Conservation (phyloP, 2,797 vertebrate genomes). For the Lutjanus argentimaculatus region DNA sequence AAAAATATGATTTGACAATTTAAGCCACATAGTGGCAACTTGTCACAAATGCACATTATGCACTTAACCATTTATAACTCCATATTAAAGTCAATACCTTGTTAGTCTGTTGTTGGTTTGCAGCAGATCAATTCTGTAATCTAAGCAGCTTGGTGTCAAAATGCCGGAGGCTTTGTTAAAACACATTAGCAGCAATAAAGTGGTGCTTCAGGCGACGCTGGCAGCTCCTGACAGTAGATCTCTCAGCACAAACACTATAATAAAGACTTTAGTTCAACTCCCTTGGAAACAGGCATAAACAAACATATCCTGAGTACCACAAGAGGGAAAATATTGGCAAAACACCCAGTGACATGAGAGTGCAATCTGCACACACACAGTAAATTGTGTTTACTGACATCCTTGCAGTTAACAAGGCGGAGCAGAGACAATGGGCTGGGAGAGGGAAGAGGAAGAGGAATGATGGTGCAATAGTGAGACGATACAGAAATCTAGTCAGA, state of each 20-base stretch:
- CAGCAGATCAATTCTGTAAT: slow-evolving; percentile 9
- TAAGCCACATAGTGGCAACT: no score
- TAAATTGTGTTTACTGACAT: slow-evolving; percentile 24
- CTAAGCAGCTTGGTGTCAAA: not conserved
- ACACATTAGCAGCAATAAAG: slow-evolving; percentile 1
- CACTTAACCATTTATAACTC: no score
- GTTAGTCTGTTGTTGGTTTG: slow-evolving; percentile 7
- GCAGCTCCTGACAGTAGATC: slow-evolving; percentile 4
- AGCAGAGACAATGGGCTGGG: slow-evolving; percentile 3
- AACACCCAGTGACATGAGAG: not conserved
- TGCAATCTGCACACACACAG: not conserved
- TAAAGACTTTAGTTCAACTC: slow-evolving; percentile 38
- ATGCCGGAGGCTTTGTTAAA: slow-evolving; percentile 12
- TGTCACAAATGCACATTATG: no score
- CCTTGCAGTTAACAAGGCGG: slow-evolving; percentile 7
- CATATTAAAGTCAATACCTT: not conserved
- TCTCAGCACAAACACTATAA: slow-evolving; percentile 12
- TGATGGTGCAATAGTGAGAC: not conserved
- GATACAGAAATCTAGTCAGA: not conserved
- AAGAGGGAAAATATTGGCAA: slow-evolving; percentile 22
- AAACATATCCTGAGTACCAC: slow-evolving; percentile 26
- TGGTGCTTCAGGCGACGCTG: not conserved
- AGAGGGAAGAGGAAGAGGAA: not conserved
- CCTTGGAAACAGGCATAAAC: slow-evolving; percentile 38
- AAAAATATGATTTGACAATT: no score